phyloP scores from a whole-genome alignment of 1,140 invertebrate genomes.

The Myzus persicae region DNA sequence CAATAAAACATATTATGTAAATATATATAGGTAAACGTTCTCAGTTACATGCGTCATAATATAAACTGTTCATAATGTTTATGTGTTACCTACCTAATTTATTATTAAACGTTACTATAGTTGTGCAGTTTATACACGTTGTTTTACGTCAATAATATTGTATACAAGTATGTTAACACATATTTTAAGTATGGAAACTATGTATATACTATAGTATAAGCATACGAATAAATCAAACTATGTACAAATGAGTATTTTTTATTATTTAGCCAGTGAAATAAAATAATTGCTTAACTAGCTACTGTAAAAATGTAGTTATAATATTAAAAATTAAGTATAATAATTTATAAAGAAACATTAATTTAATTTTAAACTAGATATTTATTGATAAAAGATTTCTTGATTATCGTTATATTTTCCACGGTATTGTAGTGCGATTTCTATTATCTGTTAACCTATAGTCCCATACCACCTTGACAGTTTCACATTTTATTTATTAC shows the following conservation, averaged over 20 bases:
- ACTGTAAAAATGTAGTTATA: not conserved
- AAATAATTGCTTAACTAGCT: not conserved
- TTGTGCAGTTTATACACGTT: not conserved
- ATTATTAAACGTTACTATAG: not conserved
- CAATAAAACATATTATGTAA: not conserved
- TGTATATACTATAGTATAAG: too few relatives aligned
- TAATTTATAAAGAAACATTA: not conserved
- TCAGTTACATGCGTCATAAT: not conserved
- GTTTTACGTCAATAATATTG: not conserved
- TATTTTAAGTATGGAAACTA: not conserved
- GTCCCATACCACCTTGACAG: not conserved
- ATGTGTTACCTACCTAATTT: not conserved
- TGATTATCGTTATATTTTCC: not conserved
- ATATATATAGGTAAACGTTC: not conserved
- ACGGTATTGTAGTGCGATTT: not conserved
- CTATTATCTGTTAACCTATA: not conserved
- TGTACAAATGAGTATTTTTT: not conserved
- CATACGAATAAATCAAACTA: not conserved
- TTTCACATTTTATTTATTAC: not conserved
- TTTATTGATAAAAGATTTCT: not conserved
- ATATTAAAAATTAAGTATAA: not conserved
- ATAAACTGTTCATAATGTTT: not conserved
- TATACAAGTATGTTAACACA: not conserved
- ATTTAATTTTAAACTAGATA: not conserved
- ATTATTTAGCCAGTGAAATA: not conserved